Evolutionary conservation across 2,113 vertebrate species (phyloP).

Genomic region (Tachuris rubrigastra): DNA sequence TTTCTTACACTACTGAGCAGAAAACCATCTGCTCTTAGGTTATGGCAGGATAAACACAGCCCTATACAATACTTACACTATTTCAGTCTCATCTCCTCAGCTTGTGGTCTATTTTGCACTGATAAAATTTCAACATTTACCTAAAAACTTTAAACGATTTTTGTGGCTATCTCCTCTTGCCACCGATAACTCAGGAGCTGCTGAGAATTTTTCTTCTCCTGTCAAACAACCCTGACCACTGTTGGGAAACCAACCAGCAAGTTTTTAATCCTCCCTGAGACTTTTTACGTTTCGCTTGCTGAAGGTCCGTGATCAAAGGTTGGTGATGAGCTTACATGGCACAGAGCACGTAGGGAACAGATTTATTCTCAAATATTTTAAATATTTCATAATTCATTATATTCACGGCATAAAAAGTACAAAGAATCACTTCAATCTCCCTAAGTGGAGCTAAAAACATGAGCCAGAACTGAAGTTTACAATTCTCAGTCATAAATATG

Average conservation of each 20-base stretch:
- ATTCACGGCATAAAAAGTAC: background rate
- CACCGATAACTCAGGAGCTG: background rate
- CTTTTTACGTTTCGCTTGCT: accelerated
- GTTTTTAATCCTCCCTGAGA: background rate
- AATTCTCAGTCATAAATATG: background rate
- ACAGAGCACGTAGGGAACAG: background rate
- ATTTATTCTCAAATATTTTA: background rate
- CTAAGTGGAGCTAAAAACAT: background rate
- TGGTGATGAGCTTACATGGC: background rate
- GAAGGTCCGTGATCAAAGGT: background rate
- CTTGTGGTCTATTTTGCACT: background rate
- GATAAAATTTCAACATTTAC: background rate
- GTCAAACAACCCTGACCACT: background rate
- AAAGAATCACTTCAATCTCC: background rate
- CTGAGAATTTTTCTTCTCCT: background rate
- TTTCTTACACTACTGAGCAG: background rate
- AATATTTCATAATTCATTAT: background rate
- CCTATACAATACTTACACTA: background rate
- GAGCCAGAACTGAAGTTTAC: background rate
- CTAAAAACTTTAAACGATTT: background rate
- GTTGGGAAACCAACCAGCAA: background rate
- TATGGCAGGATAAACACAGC: background rate
- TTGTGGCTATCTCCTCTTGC: background rate
- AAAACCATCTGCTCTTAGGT: background rate
- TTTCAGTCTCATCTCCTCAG: background rate